These are phyloP conservation scores for Hiodon tergisus DNA, from an alignment of 2,113 vertebrate genomes.

Conservation along the genomic window DNA sequence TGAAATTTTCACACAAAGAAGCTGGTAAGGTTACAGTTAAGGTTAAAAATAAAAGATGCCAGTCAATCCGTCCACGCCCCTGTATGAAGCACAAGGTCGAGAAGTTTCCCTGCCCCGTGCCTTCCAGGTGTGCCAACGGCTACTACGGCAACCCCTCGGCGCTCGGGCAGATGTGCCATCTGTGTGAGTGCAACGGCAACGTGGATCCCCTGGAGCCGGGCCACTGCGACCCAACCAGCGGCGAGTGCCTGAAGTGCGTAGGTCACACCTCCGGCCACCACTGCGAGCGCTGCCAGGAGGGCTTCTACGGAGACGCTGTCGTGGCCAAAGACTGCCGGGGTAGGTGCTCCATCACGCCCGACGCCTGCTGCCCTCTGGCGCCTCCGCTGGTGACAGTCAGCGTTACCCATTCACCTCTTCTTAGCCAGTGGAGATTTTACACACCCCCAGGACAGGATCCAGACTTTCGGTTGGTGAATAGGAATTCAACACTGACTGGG, in stretches of 20 bases:
- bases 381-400: not conserved
- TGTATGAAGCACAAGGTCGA: not conserved
- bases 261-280: slow-evolving; percentile 70
- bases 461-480: not conserved
- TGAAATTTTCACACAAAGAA: too few relatives aligned
- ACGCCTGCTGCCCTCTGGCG: too few relatives aligned
- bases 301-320: slow-evolving; percentile 81
- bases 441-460: not conserved
- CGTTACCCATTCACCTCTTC: not conserved
- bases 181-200: slow-evolving; percentile 81
- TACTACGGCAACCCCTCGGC: slow-evolving; percentile 79
- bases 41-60: too few relatives aligned
- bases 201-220: slow-evolving; percentile 62
- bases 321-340: slow-evolving; percentile 70
- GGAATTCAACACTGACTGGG: not conserved
- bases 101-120: not conserved
- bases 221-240: slow-evolving; percentile 71
- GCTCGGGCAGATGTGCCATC: slow-evolving; percentile 66
- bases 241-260: slow-evolving; percentile 80
- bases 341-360: slow-evolving; percentile 42
- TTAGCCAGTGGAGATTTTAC: too few relatives aligned
- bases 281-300: slow-evolving; percentile 77
- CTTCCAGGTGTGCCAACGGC: slow-evolving; percentile 79
- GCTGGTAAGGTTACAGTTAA: too few relatives aligned
- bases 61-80: too few relatives aligned